Evolutionary conservation across 2,113 vertebrate genomes (phyloP).

Genomic region (Nibea coibor): DNA sequence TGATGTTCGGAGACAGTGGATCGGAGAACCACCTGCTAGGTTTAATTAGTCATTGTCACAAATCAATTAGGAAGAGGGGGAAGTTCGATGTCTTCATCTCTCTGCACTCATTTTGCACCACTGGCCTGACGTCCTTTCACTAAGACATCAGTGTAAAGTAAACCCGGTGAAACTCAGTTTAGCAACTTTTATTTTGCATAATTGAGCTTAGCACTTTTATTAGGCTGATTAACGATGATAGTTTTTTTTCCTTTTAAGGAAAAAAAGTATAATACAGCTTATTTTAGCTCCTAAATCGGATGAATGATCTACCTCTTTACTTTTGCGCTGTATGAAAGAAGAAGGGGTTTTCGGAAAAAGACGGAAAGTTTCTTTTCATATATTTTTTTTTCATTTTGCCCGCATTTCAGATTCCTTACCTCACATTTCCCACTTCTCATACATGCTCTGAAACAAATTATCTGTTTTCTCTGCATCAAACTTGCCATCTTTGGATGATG

Average conservation of each 20-base stretch:
- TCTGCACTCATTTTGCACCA: conserved; percentile 28
- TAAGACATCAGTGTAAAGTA: conserved; percentile 1
- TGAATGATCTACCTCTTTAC: neutral
- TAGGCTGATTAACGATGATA: neutral
- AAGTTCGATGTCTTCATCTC: conserved; percentile 58
- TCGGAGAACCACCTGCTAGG: conserved; percentile 66
- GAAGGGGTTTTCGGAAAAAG: neutral
- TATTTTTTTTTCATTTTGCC: neutral
- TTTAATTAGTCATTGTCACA: conserved; percentile 80
- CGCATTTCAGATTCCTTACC: neutral
- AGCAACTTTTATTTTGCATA: conserved; percentile 4
- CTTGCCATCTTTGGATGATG: neutral
- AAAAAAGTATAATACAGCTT: neutral
- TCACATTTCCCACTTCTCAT: neutral
- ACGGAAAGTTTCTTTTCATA: neutral
- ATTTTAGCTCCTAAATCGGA: neutral
- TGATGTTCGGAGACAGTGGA: conserved; percentile 64
- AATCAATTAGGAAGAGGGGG: conserved; percentile 68
- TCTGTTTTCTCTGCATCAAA: conserved; percentile 16
- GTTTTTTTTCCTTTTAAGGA: neutral
- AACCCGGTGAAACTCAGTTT: conserved; percentile 26
- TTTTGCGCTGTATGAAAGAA: neutral
- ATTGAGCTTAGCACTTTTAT: neutral
- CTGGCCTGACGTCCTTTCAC: conserved; percentile 7
- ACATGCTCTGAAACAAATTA: conserved; percentile 8